phyloP scores from a whole-genome alignment of 1,140 invertebrate genomes.

The Rhopalosiphum padi region DNA sequence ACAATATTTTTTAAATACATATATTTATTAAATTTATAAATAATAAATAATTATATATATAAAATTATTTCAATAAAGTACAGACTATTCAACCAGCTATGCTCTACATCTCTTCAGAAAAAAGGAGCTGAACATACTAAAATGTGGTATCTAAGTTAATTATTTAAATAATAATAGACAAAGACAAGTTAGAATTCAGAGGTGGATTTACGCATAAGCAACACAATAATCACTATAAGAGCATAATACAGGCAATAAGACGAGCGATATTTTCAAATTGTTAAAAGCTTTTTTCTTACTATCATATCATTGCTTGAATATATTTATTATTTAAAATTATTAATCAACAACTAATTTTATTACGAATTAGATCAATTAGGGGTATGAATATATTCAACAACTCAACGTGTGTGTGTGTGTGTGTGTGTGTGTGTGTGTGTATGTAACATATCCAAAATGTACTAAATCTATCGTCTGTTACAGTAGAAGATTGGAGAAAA shows the following conservation, averaged over 20 bases:
- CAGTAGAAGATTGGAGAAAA: too few species aligned
- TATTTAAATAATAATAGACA: neutral
- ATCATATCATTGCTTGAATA: too few species aligned
- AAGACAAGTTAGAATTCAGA: neutral
- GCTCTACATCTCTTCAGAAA: neutral
- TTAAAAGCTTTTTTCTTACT: too few species aligned
- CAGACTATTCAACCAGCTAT: neutral
- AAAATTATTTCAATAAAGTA: neutral
- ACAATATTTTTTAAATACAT: neutral
- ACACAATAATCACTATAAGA: neutral
- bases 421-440: too few species aligned
- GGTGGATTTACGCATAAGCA: neutral
- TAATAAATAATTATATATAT: too few species aligned
- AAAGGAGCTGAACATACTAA: neutral
- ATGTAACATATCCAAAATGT: too few species aligned
- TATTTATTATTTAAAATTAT: too few species aligned
- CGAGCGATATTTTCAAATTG: neutral
- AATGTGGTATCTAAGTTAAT: neutral
- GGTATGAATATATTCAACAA: too few species aligned
- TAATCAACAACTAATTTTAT: too few species aligned
- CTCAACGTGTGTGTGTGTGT: too few species aligned
- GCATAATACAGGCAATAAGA: neutral
- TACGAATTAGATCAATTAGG: too few species aligned
- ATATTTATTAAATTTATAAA: neutral
- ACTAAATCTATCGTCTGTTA: too few species aligned